Conservation (phyloP, 2,888 invertebrate species). For the Pherbina coryleti region DNA sequence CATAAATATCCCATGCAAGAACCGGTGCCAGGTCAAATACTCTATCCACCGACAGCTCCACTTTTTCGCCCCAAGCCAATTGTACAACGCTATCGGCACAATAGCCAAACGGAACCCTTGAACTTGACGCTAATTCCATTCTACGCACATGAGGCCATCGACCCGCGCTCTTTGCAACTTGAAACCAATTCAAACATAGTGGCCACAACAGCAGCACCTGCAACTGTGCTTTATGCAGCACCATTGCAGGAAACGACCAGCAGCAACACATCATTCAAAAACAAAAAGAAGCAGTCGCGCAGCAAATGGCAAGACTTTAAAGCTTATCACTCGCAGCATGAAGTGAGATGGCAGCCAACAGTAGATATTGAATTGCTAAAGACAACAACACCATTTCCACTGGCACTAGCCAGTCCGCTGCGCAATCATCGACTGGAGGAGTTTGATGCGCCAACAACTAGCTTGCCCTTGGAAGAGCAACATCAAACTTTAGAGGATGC, state of each 20-base stretch:
- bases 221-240: conserved; percentile 46
- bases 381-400: conserved; percentile 42
- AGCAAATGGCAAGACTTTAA: conserved; percentile 50
- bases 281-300: background rate
- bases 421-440: conserved; percentile 53
- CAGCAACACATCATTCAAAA: background rate
- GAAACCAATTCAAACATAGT: conserved; percentile 39
- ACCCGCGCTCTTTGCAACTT: conserved; percentile 32
- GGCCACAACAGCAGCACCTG: background rate
- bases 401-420: conserved; percentile 45
- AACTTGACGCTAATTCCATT: conserved; percentile 65
- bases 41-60: conserved; percentile 64
- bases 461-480: background rate
- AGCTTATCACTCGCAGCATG: conserved; percentile 57
- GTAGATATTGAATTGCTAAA: background rate
- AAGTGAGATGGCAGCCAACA: conserved; percentile 55
- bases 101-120: conserved; percentile 46
- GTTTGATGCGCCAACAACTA: conserved; percentile 34
- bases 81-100: conserved; percentile 56
- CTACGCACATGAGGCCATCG: conserved; percentile 65
- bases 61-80: conserved; percentile 62
- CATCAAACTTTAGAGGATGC: conserved; percentile 24
- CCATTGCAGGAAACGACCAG: background rate
- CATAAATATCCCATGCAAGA: conserved; percentile 67
- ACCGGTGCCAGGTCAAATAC: conserved; percentile 65